Conservation (phyloP, 2,888 invertebrate genomes). For the Drosophila infuscata region DNA sequence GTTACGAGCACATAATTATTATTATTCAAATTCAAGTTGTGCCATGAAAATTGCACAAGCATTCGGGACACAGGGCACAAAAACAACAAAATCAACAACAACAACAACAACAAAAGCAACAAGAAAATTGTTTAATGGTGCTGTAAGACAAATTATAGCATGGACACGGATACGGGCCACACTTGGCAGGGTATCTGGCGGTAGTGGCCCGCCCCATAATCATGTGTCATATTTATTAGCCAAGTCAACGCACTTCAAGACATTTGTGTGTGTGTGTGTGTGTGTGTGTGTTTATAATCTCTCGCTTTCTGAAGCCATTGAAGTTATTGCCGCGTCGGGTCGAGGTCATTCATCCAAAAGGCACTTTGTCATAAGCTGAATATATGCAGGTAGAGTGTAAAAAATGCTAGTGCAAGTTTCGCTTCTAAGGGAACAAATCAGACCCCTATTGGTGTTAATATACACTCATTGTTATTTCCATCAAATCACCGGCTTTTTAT, state of each 20-base stretch:
- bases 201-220: conserved; percentile 22
- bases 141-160: conserved; percentile 28
- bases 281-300: conserved; percentile 5
- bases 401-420: background rate
- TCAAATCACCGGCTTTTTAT: background rate
- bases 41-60: conserved; percentile 51
- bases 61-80: conserved; percentile 12
- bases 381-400: background rate
- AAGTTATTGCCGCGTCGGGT: conserved; percentile 41
- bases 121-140: conserved; percentile 3
- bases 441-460: conserved; percentile 8
- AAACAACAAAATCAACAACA: conserved; percentile 1
- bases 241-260: conserved; percentile 52
- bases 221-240: conserved; percentile 49
- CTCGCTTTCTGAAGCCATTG: conserved; percentile 40
- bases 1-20: conserved; percentile 36
- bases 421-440: background rate
- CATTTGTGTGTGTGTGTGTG: background rate
- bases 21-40: conserved; percentile 48
- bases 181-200: conserved; percentile 17
- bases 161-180: conserved; percentile 25
- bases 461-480: background rate
- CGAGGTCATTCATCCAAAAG: conserved; percentile 58
- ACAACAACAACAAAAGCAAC: background rate
- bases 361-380: background rate